A percentile compares a stretch with the other conserved stretches of the same genome.
phyloP scores from a whole-genome alignment of 2,888 invertebrate species.

The Watsonalla binaria region DNA sequence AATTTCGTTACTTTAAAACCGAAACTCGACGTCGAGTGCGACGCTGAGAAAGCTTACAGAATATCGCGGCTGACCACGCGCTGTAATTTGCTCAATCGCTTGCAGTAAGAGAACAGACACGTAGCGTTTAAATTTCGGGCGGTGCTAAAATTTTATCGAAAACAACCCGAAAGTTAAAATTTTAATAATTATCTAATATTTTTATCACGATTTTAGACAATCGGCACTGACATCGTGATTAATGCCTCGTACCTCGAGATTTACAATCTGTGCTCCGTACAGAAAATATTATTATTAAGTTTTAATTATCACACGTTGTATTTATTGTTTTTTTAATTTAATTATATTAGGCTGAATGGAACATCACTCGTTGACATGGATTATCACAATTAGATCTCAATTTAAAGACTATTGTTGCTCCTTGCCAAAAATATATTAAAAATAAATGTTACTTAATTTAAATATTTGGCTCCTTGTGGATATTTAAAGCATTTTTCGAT shows the following conservation, averaged over 20 bases:
- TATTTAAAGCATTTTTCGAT: constrained; percentile 14
- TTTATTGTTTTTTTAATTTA: constrained; percentile 40
- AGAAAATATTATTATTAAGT: constrained; percentile 15
- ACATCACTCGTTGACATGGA: constrained; percentile 62
- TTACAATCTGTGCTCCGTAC: constrained; percentile 14
- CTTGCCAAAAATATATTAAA: constrained; percentile 62
- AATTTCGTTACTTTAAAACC: no score
- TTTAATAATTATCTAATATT: no score
- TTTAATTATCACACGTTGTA: constrained; percentile 31
- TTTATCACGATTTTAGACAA: not conserved
- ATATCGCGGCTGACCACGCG: no score
- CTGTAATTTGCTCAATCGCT: no score
- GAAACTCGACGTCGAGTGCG: no score
- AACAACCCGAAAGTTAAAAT: no score
- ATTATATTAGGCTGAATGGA: constrained; percentile 26
- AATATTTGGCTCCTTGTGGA: constrained; percentile 30
- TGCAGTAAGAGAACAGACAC: no score
- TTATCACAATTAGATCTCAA: constrained; percentile 67
- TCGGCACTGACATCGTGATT: not conserved
- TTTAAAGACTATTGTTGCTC: constrained; percentile 57
- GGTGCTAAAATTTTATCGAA: no score
- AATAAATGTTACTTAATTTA: constrained; percentile 9
- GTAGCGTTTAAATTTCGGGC: no score
- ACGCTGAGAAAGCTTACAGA: no score
- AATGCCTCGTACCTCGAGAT: constrained; percentile 14